A percentile compares a stretch with the other conserved stretches of the same genome.
These are phyloP conservation scores for Pteruthius melanotis DNA, from an alignment of 2,113 vertebrate genomes.

Conservation along the genomic window DNA sequence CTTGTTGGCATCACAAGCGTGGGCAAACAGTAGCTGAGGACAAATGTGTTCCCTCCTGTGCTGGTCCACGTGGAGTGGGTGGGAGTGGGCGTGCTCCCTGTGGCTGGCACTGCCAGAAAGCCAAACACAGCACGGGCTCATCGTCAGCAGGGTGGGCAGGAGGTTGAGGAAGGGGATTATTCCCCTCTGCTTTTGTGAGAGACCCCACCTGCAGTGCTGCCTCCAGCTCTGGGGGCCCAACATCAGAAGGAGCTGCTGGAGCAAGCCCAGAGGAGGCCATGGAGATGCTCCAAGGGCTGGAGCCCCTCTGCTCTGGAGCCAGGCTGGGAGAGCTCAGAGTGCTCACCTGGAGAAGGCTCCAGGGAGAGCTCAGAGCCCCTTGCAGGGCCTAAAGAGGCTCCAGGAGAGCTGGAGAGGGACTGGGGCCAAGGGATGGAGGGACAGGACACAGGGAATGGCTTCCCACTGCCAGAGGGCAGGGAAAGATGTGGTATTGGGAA, in stretches of 20 bases:
- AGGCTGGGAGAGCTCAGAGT: background rate
- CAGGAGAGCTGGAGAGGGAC: background rate
- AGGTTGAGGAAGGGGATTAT: background rate
- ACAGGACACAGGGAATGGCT: background rate
- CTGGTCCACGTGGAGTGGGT: fast-evolving
- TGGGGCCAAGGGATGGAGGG: background rate
- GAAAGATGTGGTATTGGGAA: background rate
- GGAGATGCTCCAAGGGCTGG: background rate
- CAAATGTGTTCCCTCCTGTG: fast-evolving
- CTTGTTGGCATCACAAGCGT: background rate
- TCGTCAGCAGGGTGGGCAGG: background rate
- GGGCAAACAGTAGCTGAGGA: background rate
- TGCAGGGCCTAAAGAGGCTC: background rate
- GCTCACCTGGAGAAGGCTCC: background rate
- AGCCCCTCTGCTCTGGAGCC: background rate
- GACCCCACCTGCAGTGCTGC: background rate
- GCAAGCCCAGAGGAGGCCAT: background rate
- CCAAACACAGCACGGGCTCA: background rate
- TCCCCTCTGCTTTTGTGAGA: background rate
- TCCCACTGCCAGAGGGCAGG: background rate
- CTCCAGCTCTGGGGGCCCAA: background rate
- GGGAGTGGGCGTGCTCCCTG: background rate
- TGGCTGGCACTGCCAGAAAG: background rate
- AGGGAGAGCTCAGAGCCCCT: background rate
- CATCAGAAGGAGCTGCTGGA: background rate